Conservation (phyloP, 2,888 invertebrate species). For the Dione vanillae region DNA sequence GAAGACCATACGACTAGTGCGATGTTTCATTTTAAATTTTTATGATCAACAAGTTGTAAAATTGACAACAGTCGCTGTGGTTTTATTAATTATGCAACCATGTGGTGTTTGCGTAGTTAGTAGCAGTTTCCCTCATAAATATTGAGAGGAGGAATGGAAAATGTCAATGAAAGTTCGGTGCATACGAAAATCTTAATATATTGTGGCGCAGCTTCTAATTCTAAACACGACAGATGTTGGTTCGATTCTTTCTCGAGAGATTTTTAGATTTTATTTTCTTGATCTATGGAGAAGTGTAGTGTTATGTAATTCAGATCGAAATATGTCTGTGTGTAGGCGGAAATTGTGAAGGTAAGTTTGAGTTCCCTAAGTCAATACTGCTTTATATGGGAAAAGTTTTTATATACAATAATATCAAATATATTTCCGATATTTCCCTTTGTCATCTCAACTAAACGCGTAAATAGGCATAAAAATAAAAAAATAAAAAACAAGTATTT, state of each 20-base stretch:
- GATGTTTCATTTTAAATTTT: constrained; percentile 8
- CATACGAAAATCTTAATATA: neutral
- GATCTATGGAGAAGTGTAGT: too few relatives aligned
- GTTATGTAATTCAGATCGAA: too few relatives aligned
- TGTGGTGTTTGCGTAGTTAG: constrained; percentile 3
- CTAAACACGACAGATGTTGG: too few relatives aligned
- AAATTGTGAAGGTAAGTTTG: too few relatives aligned
- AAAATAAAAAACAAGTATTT: constrained; percentile 11
- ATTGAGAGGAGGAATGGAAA: neutral
- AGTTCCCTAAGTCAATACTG: too few relatives aligned
- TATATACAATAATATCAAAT: too few relatives aligned
- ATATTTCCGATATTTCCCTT: too few relatives aligned
- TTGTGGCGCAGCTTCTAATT: too few relatives aligned
- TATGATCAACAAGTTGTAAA: constrained; percentile 9
- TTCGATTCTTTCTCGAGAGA: too few relatives aligned
- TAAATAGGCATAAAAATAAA: neutral
- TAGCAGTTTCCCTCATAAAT: constrained; percentile 1
- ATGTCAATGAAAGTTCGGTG: neutral
- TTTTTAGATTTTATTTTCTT: too few relatives aligned
- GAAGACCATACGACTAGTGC: neutral
- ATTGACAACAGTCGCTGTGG: neutral
- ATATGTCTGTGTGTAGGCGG: too few relatives aligned
- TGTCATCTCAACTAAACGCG: neutral
- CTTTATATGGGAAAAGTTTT: too few relatives aligned
- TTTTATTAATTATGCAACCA: constrained; percentile 6